These are phyloP conservation scores for Agrilus mali DNA, from an alignment of 2,888 invertebrate species.

Conservation along the genomic window DNA sequence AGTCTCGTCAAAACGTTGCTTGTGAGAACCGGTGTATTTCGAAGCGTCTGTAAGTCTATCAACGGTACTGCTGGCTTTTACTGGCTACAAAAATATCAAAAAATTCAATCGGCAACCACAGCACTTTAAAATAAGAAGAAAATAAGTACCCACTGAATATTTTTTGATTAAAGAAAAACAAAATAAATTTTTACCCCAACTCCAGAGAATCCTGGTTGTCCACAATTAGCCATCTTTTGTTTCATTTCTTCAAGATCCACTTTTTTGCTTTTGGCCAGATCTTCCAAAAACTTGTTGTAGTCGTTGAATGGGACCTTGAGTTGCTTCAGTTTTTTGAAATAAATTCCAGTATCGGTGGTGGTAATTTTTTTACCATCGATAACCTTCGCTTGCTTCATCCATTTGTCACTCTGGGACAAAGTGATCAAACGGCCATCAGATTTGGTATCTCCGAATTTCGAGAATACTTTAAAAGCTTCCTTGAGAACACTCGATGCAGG, in stretches of 20 bases:
- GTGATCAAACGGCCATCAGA: slow-evolving; percentile 80
- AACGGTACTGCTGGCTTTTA: slow-evolving; percentile 38
- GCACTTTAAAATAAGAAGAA: not conserved
- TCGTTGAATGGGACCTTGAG: slow-evolving; percentile 64
- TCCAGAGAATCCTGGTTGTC: slow-evolving; percentile 55
- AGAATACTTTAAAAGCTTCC: slow-evolving; percentile 70
- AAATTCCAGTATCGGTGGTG: slow-evolving; percentile 84
- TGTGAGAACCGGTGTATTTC: slow-evolving; percentile 81
- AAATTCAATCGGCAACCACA: not conserved
- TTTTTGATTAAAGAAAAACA: not conserved
- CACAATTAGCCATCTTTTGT: slow-evolving; percentile 66
- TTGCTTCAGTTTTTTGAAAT: slow-evolving; percentile 83
- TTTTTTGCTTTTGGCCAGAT: slow-evolving; percentile 73
- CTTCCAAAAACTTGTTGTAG: slow-evolving; percentile 76
- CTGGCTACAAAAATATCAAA: slow-evolving; percentile 20
- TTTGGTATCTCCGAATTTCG: slow-evolving; percentile 80
- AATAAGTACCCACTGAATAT: too few species aligned
- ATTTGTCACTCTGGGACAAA: slow-evolving; percentile 83
- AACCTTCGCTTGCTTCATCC: slow-evolving; percentile 88
- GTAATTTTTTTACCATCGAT: slow-evolving; percentile 77
- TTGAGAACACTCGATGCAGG: slow-evolving; percentile 33
- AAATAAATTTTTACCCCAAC: slow-evolving; percentile 26
- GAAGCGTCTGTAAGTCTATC: slow-evolving; percentile 74
- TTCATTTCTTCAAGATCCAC: slow-evolving; percentile 67
- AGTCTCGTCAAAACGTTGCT: slow-evolving; percentile 70